phyloP scores from a whole-genome alignment of 2,888 invertebrate genomes.

The Strigamia maritima region DNA sequence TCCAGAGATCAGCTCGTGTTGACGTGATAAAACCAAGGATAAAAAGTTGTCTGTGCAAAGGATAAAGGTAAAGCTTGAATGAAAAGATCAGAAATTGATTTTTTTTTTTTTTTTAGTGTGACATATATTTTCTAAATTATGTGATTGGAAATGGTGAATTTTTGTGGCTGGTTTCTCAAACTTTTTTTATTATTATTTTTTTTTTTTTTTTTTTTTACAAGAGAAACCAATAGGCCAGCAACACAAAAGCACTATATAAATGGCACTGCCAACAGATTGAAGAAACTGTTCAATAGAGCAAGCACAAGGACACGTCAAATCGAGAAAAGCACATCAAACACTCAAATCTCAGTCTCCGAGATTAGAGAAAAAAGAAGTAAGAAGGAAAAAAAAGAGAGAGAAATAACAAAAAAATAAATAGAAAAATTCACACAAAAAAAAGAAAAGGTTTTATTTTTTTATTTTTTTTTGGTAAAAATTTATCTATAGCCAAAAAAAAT shows the following conservation, averaged over 20 bases:
- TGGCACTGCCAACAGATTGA: constrained; percentile 6
- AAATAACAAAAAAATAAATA: not conserved
- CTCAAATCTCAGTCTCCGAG: not conserved
- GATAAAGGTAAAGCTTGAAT: not conserved
- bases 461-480: not conserved
- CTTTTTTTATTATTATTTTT: too few species aligned
- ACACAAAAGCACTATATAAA: not conserved
- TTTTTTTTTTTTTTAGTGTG: not conserved
- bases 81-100: not conserved
- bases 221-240: not conserved
- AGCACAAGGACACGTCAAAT: constrained; percentile 7
- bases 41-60: not conserved
- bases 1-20: constrained; percentile 2
- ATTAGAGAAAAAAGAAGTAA: too few species aligned
- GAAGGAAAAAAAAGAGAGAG: not conserved
- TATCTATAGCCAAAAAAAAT: too few species aligned
- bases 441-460: too few species aligned
- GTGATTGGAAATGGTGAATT: not conserved
- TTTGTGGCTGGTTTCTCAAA: not conserved
- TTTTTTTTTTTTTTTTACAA: not conserved
- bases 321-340: constrained; percentile 6
- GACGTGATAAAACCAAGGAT: constrained; percentile 1
- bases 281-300: not conserved
- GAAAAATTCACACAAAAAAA: too few species aligned
- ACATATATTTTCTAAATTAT: too few species aligned